Percentiles rank a stretch among this genome's conserved stretches.
Conservation (phyloP, 2,797 vertebrate species). For the Furcifer pardalis region DNA sequence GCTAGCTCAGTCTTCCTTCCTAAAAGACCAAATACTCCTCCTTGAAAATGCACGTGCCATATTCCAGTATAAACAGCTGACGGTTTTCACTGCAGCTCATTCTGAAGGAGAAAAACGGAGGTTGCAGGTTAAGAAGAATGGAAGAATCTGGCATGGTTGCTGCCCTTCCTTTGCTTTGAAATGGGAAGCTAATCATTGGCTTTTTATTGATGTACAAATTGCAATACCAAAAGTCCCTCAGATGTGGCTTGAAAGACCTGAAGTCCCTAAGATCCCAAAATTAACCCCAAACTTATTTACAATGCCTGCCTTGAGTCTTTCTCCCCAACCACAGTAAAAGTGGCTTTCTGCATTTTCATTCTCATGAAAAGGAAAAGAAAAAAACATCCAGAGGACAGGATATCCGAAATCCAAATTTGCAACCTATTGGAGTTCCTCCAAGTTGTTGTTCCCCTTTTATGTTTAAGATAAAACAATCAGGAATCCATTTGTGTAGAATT, state of each 20-base stretch:
- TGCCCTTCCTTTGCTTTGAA: neutral
- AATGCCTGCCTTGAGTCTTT: neutral
- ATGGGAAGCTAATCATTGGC: neutral
- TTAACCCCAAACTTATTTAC: constrained; percentile 10
- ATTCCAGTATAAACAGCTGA: neutral
- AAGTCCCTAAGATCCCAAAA: neutral
- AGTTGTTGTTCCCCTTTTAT: neutral
- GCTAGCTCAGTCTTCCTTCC: neutral
- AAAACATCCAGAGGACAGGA: neutral
- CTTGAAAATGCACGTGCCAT: no score
- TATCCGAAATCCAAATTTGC: neutral
- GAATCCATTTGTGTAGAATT: neutral
- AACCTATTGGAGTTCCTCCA: neutral
- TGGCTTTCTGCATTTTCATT: neutral
- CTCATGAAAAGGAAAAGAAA: neutral
- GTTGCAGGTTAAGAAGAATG: neutral
- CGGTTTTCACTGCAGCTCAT: neutral
- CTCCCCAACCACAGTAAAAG: neutral
- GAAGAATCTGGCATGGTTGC: neutral
- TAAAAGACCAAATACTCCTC: neutral
- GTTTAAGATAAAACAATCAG: constrained; percentile 1
- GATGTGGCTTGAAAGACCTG: neutral
- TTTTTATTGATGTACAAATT: neutral
- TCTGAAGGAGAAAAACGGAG: neutral
- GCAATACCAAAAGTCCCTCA: constrained; percentile 3